Percentiles rank a stretch among this genome's conserved stretches.
Conservation (phyloP, 2,797 vertebrate genomes). For the Yasuhikotakia modesta region DNA sequence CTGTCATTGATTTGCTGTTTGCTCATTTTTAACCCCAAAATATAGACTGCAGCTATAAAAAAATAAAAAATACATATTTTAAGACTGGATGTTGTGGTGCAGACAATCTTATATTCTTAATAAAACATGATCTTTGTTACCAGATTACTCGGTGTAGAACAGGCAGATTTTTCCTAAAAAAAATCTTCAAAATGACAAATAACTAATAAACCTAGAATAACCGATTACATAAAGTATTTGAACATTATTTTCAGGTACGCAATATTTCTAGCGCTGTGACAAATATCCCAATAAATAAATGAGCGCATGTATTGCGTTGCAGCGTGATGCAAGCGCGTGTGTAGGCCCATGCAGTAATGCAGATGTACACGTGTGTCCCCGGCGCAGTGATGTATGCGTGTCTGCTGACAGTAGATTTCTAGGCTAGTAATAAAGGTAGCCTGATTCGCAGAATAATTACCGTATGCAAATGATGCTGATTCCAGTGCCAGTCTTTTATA, state of each 20-base stretch:
- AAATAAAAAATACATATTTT: too few relatives aligned
- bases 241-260: background rate
- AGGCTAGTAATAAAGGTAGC: conserved; percentile 84
- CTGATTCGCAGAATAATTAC: conserved; percentile 87
- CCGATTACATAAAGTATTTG: conserved; percentile 6
- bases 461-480: conserved; percentile 85
- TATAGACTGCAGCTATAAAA: too few relatives aligned
- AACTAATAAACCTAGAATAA: background rate
- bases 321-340: background rate
- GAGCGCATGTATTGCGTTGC: background rate
- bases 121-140: background rate
- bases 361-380: conserved; percentile 23
- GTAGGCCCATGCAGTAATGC: conserved; percentile 1
- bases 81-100: too few relatives aligned
- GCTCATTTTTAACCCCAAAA: too few relatives aligned
- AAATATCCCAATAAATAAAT: conserved; percentile 8
- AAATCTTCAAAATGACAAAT: background rate
- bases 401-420: conserved; percentile 84
- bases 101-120: background rate
- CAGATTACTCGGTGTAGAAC: background rate
- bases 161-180: background rate
- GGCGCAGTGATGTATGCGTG: conserved; percentile 75
- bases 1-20: too few relatives aligned
- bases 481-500: conserved; percentile 82
- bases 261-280: background rate